Evolutionary conservation across 2,888 invertebrate genomes (phyloP).

Genomic region (Drosophila eohydei): DNA sequence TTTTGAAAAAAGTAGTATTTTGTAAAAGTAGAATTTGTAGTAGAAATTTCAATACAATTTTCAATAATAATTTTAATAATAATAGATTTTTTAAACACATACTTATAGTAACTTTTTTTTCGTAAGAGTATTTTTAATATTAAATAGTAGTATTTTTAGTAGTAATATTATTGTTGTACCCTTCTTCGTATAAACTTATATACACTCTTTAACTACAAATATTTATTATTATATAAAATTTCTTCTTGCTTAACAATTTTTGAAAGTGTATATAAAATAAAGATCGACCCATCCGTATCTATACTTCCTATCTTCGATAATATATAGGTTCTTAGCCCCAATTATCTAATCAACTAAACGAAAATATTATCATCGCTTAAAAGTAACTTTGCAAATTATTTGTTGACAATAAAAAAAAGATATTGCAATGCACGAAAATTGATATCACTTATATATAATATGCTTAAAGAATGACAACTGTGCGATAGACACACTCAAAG

Average conservation of each 20-base stretch:
- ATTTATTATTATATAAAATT: background rate
- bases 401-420: constrained; percentile 17
- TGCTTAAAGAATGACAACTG: too few species aligned
- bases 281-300: background rate
- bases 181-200: too few species aligned
- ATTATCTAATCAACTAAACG: constrained; percentile 39
- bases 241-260: background rate
- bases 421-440: constrained; percentile 21
- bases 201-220: background rate
- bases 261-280: background rate
- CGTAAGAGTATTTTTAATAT: too few species aligned
- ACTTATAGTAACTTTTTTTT: too few species aligned
- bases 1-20: too few species aligned
- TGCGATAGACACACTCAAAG: background rate
- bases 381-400: constrained; percentile 25
- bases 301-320: background rate
- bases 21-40: background rate
- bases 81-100: background rate
- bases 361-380: constrained; percentile 30
- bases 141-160: background rate
- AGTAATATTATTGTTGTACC: background rate
- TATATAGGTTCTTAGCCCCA: background rate
- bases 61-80: too few species aligned
- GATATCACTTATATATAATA: constrained; percentile 2
- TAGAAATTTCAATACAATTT: background rate